Base-by-base conservation (phyloP, 2,888 invertebrate genomes). In the Tortrix viridana region DNA sequence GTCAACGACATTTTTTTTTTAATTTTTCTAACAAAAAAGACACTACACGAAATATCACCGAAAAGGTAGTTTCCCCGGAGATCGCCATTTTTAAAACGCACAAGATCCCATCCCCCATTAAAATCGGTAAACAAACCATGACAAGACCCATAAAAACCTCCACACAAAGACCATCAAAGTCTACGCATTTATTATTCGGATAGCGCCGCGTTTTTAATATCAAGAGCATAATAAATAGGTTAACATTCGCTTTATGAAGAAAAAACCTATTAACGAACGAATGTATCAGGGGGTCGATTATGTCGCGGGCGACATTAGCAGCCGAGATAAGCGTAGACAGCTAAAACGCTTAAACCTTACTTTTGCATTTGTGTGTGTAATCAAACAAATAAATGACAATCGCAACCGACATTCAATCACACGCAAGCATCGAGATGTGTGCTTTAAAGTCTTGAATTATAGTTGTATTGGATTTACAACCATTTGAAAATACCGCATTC, bases 241-340 rank as follows among this genome's bases (percentile, higher is more conserved):
- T 88, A 89, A 80, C 88, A 90, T 91, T 90, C 89, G 83, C 88
- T 86, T 91, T 91, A 89, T 90, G 90, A 89, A 88, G 86, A 88
- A 83, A 90, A 89, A 89, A 89, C 88, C 88, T 91, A 91, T 91
- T 90, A 91, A 90, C 89, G 86, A 85, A 79, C 82, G 81, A 88
- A 90, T 86, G 89, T 90, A 90, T 90, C 86, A 87, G 83, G 82
- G 79, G 70, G 69, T 14, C 14, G 74, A 87, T 83, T 77, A 12
- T 20, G 52, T 38, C 43, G 26, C 60, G 7, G 26, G 55, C 69
- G 72, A 68, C 57, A 64, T 65, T 41, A 41, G 16, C 16, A 14
- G 5, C n/a, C 41, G 16, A 41, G 16, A 41, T 41, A 16, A 16
- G 41, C 14, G 38, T 14, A 14, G 38, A n/a, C 9, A n/a, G 38